Conservation (phyloP, 2,113 vertebrate species). For the Strix uralensis region DNA sequence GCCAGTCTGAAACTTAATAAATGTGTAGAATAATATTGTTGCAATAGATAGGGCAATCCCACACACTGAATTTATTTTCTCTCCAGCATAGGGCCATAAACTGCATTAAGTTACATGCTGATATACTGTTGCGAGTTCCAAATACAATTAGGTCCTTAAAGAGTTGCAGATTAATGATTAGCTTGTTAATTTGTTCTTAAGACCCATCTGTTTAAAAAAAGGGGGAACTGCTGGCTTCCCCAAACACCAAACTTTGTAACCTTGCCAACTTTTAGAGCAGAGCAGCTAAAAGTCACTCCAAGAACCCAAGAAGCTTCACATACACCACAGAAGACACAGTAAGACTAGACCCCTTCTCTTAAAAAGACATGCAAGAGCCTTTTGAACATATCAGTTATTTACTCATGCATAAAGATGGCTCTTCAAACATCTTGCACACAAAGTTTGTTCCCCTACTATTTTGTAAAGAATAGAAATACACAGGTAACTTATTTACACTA, state of each 20-base stretch:
- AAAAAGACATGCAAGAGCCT: fast-evolving
- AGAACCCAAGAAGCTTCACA: background rate
- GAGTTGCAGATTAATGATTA: background rate
- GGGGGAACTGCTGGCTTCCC: fast-evolving
- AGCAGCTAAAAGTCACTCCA: background rate
- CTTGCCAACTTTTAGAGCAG: background rate
- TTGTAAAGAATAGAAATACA: fast-evolving
- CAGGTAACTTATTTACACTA: fast-evolving
- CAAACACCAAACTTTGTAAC: background rate
- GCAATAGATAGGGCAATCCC: background rate
- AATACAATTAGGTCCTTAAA: background rate
- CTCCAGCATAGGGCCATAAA: background rate
- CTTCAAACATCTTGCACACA: fast-evolving
- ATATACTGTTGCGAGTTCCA: background rate
- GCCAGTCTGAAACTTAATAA: background rate
- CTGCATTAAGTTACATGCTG: background rate
- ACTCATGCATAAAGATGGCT: fast-evolving
- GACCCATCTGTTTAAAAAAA: fast-evolving
- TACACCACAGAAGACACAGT: background rate
- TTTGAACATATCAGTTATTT: background rate
- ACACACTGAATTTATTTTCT: background rate
- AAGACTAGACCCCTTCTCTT: background rate
- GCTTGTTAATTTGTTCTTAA: background rate
- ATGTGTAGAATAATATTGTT: background rate
- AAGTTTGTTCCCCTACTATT: background rate